Evolutionary conservation across 2,797 vertebrate species (phyloP).

Genomic region (Gymnothorax javanicus): DNA sequence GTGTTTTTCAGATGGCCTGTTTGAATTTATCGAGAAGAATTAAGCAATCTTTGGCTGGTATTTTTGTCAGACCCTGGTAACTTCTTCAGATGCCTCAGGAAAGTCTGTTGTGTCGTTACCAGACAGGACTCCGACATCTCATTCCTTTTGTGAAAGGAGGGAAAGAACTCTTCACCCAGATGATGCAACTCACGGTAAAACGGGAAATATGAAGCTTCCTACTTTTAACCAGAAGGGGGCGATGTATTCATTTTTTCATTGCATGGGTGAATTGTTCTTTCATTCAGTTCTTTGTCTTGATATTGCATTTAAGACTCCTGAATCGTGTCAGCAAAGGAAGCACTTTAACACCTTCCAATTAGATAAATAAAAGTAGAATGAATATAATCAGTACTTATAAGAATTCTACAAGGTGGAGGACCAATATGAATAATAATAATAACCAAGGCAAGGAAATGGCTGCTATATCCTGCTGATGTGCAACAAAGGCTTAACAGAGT

Average conservation of each 20-base stretch:
- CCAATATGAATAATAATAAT: background rate
- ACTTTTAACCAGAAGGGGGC: constrained; percentile 26
- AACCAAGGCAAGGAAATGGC: background rate
- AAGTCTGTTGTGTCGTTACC: background rate
- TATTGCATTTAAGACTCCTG: background rate
- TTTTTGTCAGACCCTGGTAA: background rate
- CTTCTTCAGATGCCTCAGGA: background rate
- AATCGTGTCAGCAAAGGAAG: background rate
- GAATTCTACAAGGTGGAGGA: background rate
- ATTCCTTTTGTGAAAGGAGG: background rate
- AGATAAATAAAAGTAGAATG: background rate
- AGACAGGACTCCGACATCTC: background rate
- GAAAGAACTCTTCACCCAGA: constrained; percentile 16
- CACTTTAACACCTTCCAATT: background rate
- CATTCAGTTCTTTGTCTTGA: constrained; percentile 1
- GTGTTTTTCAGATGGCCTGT: background rate
- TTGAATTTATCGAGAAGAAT: background rate
- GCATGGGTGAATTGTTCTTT: background rate
- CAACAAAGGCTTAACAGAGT: constrained; percentile 4
- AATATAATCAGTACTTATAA: background rate
- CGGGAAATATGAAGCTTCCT: background rate
- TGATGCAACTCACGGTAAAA: constrained; percentile 33
- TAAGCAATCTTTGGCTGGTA: background rate
- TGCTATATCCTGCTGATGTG: background rate
- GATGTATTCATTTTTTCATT: constrained; percentile 5